Evolutionary conservation across 2,797 vertebrate genomes (phyloP), one percentile per base, ranked within the genome.

Genomic region (Hoplostethus atlanticus): DNA sequence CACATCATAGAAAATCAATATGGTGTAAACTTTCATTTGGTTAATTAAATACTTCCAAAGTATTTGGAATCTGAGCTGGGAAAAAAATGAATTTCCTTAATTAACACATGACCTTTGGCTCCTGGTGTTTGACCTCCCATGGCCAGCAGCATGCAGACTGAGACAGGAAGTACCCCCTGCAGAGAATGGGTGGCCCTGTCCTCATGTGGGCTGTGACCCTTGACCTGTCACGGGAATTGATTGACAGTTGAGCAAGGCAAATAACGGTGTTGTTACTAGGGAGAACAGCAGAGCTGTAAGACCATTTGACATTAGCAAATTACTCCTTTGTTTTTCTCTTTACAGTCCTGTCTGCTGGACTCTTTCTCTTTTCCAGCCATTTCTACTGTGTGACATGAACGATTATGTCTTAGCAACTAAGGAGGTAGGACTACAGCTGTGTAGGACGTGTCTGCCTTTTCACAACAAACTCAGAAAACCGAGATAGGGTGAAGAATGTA

Each of bases 91-190:
- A 84, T 86, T 87, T 79, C 65, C 64, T 76, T 67, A 25, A 77
- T 65, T 4, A 4, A 44, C 8, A 58, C 44, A 71, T 16, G 79
- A 87, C 87, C 73, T 79, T 51, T 85, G 57, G 9, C 69, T 80
- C 36, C 31, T 13, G 52, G 68, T 64, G 68, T 75, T 85, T 87
- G 87, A 88, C 87, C 85, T 73, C 84, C 70, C 51, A 21, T 53
- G 16, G 34, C 75, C 84, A 68, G 71, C 72, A 65, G 74, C 74
- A 59, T 73, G 80, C 61, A 50, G 74, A 79, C 71, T 21, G 58
- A 38, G 73, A 77, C 81, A 90, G 88, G 89, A 89, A 87, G 80
- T 5, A 67, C 79, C 80, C 77, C 87, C 84, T 77, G 85, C 79
- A 25, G 81, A 71, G 87, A 70, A 65, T 9, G 68, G 82, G 78